These are phyloP conservation scores for Netelia fuscicornis DNA, from an alignment of 2,888 invertebrate genomes.

Conservation along the genomic window DNA sequence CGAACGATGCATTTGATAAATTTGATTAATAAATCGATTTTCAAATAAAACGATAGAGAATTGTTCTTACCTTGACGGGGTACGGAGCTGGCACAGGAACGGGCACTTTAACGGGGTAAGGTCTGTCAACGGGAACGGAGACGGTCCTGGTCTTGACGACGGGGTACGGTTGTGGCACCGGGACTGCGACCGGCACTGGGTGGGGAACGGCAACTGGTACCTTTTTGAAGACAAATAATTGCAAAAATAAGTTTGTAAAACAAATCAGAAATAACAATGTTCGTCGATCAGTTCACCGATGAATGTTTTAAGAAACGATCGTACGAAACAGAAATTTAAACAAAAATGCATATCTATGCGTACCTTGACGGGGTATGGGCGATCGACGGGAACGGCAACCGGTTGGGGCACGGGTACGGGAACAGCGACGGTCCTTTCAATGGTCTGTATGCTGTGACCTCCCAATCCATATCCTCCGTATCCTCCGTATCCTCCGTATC, in stretches of 20 bases:
- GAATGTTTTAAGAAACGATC: background rate
- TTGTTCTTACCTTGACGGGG: conserved; percentile 74
- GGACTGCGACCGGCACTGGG: conserved; percentile 85
- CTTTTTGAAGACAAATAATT: conserved; percentile 69
- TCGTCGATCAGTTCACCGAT: background rate
- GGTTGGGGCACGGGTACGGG: conserved; percentile 85
- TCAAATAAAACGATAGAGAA: background rate
- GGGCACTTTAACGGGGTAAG: conserved; percentile 85
- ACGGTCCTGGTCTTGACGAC: conserved; percentile 84
- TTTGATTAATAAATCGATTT: background rate
- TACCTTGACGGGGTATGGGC: conserved; percentile 85
- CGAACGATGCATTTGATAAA: background rate
- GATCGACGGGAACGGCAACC: conserved; percentile 85
- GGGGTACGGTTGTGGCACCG: conserved; percentile 85
- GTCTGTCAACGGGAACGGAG: conserved; percentile 85
- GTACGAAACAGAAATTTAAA: background rate
- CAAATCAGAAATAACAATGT: background rate
- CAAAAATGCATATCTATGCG: conserved; percentile 9
- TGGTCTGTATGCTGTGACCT: conserved; percentile 82
- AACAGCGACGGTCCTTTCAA: conserved; percentile 85
- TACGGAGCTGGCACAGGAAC: conserved; percentile 84
- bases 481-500: conserved; percentile 73
- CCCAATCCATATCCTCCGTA: conserved; percentile 70
- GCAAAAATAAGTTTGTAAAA: background rate
- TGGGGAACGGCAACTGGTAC: conserved; percentile 85